These are phyloP conservation scores for Condylura cristata DNA, from an alignment of 2,113 vertebrate genomes.

Conservation along the genomic window DNA sequence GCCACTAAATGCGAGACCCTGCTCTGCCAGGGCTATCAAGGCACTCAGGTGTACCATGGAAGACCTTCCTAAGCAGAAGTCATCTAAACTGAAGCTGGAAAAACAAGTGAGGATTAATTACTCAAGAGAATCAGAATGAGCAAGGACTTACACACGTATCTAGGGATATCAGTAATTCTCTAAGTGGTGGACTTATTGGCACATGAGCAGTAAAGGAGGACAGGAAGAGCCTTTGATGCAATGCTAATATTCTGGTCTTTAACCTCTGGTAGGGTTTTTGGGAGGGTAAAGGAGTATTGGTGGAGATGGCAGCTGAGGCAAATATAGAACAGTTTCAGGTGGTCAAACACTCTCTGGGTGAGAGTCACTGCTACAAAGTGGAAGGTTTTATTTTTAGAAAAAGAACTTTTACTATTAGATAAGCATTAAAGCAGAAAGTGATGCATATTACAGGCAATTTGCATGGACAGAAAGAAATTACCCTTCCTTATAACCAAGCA, in stretches of 20 bases:
- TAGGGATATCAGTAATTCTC: accelerated
- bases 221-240: background rate
- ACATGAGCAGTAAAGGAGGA: background rate
- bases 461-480: too few relatives aligned
- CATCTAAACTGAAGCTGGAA: background rate
- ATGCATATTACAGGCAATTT: too few relatives aligned
- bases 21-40: background rate
- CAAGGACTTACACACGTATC: background rate
- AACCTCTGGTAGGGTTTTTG: background rate
- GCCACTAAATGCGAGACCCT: background rate
- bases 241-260: background rate
- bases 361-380: background rate
- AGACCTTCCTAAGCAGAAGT: background rate
- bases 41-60: background rate
- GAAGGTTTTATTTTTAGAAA: too few relatives aligned
- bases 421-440: too few relatives aligned
- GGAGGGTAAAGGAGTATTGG: background rate
- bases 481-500: too few relatives aligned
- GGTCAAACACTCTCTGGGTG: background rate
- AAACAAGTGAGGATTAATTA: background rate
- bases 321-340: background rate
- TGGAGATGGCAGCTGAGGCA: background rate
- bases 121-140: background rate
- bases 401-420: too few relatives aligned
- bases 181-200: background rate